A percentile compares a stretch with the other conserved stretches of the same genome.
Evolutionary conservation across 1,140 invertebrate genomes (phyloP).

Genomic region (Heliothis virescens): DNA sequence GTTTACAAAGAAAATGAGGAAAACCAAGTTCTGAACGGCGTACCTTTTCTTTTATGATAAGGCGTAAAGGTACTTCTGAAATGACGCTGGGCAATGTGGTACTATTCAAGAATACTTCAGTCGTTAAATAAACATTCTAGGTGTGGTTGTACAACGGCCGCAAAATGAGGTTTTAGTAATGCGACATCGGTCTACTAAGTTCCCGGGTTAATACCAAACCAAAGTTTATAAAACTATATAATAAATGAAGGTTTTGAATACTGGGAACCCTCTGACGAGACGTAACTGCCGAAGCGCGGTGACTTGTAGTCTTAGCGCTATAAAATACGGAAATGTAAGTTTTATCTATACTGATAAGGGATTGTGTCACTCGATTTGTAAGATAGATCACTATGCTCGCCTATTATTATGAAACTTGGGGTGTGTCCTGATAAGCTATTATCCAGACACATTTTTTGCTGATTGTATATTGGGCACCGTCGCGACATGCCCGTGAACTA

Average conservation of each 20-base stretch:
- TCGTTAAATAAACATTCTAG: no score
- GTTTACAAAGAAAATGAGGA: no score
- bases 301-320: not conserved
- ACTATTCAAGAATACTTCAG: no score
- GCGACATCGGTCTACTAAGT: not conserved
- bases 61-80: no score
- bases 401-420: conserved; percentile 30
- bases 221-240: conserved; percentile 7
- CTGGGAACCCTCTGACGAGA: not conserved
- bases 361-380: conserved; percentile 10
- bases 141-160: no score
- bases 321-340: not conserved
- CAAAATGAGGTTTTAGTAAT: not conserved
- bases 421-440: conserved; percentile 12
- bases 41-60: no score
- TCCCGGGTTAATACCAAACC: not conserved
- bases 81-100: no score
- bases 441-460: not conserved
- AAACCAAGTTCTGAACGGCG: no score
- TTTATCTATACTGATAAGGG: conserved; percentile 31
- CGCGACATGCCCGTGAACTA: no score
- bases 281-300: conserved; percentile 6
- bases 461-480: no score
- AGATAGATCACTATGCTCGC: not conserved
- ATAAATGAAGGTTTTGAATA: conserved; percentile 19